phyloP scores from a whole-genome alignment of 2,113 vertebrate genomes.

The Entomyzon cyanotis region DNA sequence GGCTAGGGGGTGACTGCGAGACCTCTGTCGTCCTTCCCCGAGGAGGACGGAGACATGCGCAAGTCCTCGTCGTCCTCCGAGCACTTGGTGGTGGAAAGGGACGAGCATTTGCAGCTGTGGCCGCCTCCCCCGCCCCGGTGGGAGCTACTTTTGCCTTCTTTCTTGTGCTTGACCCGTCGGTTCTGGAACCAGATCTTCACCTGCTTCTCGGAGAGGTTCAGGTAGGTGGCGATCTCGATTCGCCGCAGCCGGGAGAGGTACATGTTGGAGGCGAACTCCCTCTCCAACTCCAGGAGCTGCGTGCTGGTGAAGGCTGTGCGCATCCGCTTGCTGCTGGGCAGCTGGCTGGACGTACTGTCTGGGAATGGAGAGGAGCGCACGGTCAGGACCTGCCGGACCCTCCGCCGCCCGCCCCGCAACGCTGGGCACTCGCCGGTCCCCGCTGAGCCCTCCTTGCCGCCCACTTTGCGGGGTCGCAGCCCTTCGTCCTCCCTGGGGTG shows the following conservation, averaged over 20 bases:
- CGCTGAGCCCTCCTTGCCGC: not conserved
- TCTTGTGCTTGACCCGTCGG: slow-evolving; percentile 98
- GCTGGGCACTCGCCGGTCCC: not conserved
- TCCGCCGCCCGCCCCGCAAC: not conserved
- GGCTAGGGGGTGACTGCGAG: slow-evolving; percentile 86
- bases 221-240: slow-evolving; percentile 99
- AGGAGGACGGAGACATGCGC: slow-evolving; percentile 92
- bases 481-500: not conserved
- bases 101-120: slow-evolving; percentile 92
- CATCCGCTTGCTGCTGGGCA: slow-evolving; percentile 98
- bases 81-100: slow-evolving; percentile 86
- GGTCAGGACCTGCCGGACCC: not conserved
- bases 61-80: slow-evolving; percentile 92
- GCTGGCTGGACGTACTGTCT: slow-evolving; percentile 89
- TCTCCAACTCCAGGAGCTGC: slow-evolving; percentile 95
- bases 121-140: slow-evolving; percentile 75
- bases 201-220: slow-evolving; percentile 98
- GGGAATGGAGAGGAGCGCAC: not conserved
- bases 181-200: slow-evolving; percentile 99
- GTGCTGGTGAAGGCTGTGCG: slow-evolving; percentile 99
- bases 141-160: slow-evolving; percentile 90
- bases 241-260: slow-evolving; percentile 96
- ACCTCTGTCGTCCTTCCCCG: slow-evolving; percentile 93
- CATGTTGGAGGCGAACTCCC: slow-evolving; percentile 98
- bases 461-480: not conserved